Conservation (phyloP, 2,113 vertebrate species). For the human region DNA sequence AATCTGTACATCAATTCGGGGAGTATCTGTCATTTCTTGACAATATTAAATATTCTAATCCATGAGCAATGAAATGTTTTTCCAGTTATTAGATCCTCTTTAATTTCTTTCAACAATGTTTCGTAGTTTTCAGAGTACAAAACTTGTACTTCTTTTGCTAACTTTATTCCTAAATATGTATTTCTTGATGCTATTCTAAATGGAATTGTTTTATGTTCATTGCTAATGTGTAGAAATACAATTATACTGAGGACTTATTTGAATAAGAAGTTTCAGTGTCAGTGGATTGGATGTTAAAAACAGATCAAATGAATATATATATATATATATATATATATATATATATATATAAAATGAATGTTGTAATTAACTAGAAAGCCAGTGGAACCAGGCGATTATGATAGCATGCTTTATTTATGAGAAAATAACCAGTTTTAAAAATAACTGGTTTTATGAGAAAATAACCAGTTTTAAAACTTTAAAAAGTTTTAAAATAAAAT, state of each 20-base stretch:
- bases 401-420: neutral
- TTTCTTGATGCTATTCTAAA: neutral
- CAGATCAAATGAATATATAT: neutral
- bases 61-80: neutral
- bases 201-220: neutral
- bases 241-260: neutral
- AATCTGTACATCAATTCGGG: neutral
- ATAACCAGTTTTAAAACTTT: neutral
- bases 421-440: neutral
- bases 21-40: neutral
- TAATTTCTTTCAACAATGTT: neutral
- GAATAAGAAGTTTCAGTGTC: neutral
- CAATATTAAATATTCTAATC: neutral
- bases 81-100: neutral
- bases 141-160: neutral
- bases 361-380: neutral
- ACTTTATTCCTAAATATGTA: neutral
- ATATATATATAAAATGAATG: neutral
- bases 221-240: neutral
- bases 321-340: too few species aligned
- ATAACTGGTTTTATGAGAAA: too few species aligned
- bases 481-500: neutral
- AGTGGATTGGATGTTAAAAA: neutral
- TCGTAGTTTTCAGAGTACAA: neutral
- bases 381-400: neutral